Evolutionary conservation across 2,888 invertebrate species (phyloP).

Genomic region (Dyspetes luteomarginatus): DNA sequence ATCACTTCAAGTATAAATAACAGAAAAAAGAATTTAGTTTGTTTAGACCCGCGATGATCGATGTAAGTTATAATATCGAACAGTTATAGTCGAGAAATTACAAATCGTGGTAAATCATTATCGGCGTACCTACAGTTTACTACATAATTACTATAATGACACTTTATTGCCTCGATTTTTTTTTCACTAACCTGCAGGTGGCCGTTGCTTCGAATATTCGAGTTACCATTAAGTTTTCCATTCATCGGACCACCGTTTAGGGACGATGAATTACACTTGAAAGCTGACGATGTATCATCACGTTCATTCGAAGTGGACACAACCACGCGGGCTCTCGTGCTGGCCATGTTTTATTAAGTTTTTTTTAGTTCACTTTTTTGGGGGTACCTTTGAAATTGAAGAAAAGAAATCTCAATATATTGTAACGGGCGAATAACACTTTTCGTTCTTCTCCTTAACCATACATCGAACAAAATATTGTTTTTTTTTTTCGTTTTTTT

Average conservation of each 20-base stretch:
- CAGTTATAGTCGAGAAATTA: no score
- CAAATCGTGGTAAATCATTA: no score
- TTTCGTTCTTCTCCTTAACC: no score
- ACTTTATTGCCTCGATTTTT: background rate
- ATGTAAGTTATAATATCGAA: no score
- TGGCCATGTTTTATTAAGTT: constrained; percentile 59
- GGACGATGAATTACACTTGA: constrained; percentile 66
- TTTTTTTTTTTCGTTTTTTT: background rate
- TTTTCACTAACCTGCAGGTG: constrained; percentile 73
- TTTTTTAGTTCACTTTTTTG: background rate
- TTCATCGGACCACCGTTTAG: constrained; percentile 65
- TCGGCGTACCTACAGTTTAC: background rate
- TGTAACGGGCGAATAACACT: no score
- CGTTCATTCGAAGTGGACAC: constrained; percentile 44
- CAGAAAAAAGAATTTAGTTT: background rate
- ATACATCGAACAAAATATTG: background rate
- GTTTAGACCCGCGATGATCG: background rate
- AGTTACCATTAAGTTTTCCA: constrained; percentile 73
- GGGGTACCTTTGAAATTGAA: background rate
- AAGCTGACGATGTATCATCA: constrained; percentile 27
- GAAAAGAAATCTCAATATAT: background rate
- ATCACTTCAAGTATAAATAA: background rate
- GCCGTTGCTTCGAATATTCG: constrained; percentile 69
- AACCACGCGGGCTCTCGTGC: constrained; percentile 56
- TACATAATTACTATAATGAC: background rate